phyloP scores from a whole-genome alignment of 2,113 vertebrate genomes.

The Gopherus evgoodei region DNA sequence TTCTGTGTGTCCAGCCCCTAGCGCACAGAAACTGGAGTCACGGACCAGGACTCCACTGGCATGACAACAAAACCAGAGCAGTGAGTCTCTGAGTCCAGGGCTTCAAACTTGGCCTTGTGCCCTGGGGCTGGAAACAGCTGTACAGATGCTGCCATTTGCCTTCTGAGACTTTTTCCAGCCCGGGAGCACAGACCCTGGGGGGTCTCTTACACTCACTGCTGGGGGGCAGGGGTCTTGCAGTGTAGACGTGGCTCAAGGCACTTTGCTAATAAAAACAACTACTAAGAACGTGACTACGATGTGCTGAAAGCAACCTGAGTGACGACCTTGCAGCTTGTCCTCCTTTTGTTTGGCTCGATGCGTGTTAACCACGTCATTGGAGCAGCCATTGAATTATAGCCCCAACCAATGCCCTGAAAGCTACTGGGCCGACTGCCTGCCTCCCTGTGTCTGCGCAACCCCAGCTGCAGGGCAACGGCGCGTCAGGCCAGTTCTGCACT shows the following conservation, averaged over 20 bases:
- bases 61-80: background rate
- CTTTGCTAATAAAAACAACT: too few species aligned
- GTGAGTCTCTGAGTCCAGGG: background rate
- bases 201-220: too few species aligned
- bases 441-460: too few species aligned
- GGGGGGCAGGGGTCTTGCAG: too few species aligned
- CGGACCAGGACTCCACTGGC: background rate
- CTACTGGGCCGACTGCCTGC: background rate
- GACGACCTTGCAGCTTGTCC: background rate
- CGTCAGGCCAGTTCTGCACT: background rate
- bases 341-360: background rate
- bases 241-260: too few species aligned
- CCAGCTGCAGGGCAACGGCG: background rate
- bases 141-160: fast-evolving
- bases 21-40: background rate
- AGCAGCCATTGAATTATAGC: background rate
- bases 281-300: too few species aligned
- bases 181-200: background rate
- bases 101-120: background rate
- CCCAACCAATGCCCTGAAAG: background rate
- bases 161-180: background rate
- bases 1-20: background rate
- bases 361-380: background rate
- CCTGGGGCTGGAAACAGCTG: background rate
- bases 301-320: too few species aligned